Evolutionary conservation across 2,888 invertebrate species (phyloP), one percentile per base, ranked within the genome.

Genomic region (Rhamnusium bicolor): DNA sequence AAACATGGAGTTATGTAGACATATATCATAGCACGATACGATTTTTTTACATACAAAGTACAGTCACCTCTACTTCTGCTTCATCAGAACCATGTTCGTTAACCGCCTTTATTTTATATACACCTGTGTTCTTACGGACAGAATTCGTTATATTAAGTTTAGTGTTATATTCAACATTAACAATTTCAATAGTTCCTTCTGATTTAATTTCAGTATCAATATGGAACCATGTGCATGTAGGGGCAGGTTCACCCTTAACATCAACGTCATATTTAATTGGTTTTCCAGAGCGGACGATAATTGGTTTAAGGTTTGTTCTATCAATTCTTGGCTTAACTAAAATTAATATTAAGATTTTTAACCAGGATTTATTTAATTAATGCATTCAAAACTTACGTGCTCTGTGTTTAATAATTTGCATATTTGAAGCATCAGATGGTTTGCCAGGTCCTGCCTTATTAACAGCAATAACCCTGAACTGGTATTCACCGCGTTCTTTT

Each of bases 241-340:
- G 99, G 74, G 96, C 94, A 0, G 99, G 99, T 89, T 99, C 99
- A 81, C 99, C 99, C 82, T 94, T 93, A 32, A 98, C 95, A 87
- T 98, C 96, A 49, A 99, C 93, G 87, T 98, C 97, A 87, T 97
- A 95, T 89, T 95, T 96, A 78, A 98, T 93, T 0, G 94, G 92
- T 88, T 98, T 97, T 46, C 98, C 98, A 76, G 96, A 95, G 81
- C 97, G 95, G 12, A 98, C 94, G 10, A 94, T 94, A 56, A 97
- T 90, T 58, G 95, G 93, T 87, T 98, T 97, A 79, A 98, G 90
- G 88, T 98, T 97, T 2, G 97, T 96, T 80, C 98, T 93, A 89
- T 98, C 98, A 87, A 99, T 99, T 86, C 96, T 94, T 49, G 99
- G 99, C 89, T 98, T 98, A 87, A 98, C 97, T 97, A 85, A 49